Conservation (phyloP, 2,797 vertebrate genomes). For the Eulemur rubriventer region DNA sequence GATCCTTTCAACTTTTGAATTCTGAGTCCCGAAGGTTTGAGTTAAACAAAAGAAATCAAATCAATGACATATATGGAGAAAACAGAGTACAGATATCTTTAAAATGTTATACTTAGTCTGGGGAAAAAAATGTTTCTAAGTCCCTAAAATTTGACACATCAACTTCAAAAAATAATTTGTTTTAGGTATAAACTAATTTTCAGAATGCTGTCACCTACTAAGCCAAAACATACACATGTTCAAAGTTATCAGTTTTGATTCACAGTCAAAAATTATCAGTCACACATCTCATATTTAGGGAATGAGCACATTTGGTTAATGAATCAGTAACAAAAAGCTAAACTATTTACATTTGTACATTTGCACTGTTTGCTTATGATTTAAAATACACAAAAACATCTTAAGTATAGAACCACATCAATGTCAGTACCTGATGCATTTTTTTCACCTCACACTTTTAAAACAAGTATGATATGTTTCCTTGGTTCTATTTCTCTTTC, state of each 20-base stretch:
- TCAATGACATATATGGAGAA: neutral
- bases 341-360: neutral
- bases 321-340: neutral
- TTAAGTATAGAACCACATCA: neutral
- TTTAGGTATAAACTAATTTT: slow-evolving; percentile 38
- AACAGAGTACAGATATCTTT: neutral
- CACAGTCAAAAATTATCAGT: neutral
- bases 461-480: neutral
- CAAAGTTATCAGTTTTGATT: slow-evolving; percentile 1
- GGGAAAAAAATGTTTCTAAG: neutral
- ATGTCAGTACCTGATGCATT: neutral
- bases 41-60: slow-evolving; percentile 32
- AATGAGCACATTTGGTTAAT: neutral
- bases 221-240: neutral
- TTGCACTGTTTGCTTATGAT: neutral
- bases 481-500: neutral
- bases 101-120: neutral
- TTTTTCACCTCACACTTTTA: neutral
- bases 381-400: slow-evolving; percentile 10
- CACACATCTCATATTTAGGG: neutral
- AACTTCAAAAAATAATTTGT: neutral
- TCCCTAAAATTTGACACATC: neutral
- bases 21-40: neutral
- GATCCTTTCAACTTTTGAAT: neutral
- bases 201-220: neutral